Evolutionary conservation across 2,113 vertebrate species (phyloP).

Genomic region (Helogale parvula): DNA sequence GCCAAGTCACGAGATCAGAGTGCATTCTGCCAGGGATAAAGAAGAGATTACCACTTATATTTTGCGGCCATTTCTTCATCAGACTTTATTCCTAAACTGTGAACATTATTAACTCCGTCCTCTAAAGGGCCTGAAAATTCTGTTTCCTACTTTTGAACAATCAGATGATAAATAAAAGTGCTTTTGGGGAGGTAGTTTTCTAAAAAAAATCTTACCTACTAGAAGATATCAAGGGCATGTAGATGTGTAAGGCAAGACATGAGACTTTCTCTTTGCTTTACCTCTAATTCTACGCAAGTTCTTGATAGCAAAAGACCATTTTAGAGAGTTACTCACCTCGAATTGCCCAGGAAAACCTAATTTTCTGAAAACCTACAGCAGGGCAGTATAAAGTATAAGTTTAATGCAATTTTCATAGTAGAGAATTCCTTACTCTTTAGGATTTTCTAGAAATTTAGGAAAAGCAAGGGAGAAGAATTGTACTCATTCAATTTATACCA

Average conservation of each 20-base stretch:
- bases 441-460: neutral
- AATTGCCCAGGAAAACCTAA: neutral
- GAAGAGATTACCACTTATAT: neutral
- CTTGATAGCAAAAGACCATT: neutral
- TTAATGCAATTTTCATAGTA: constrained; percentile 23
- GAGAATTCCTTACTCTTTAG: neutral
- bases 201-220: neutral
- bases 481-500: neutral
- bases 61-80: neutral
- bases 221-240: neutral
- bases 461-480: neutral
- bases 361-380: neutral
- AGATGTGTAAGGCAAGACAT: neutral
- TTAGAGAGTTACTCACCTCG: neutral
- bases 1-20: neutral
- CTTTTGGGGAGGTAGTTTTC: neutral
- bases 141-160: constrained; percentile 1
- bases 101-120: neutral
- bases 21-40: neutral
- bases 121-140: neutral
- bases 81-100: constrained; percentile 21
- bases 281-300: neutral
- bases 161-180: neutral
- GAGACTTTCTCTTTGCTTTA: neutral
- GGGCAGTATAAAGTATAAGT: neutral